Evolutionary conservation across 2,888 invertebrate species (phyloP).

Genomic region (Halictus ligatus): DNA sequence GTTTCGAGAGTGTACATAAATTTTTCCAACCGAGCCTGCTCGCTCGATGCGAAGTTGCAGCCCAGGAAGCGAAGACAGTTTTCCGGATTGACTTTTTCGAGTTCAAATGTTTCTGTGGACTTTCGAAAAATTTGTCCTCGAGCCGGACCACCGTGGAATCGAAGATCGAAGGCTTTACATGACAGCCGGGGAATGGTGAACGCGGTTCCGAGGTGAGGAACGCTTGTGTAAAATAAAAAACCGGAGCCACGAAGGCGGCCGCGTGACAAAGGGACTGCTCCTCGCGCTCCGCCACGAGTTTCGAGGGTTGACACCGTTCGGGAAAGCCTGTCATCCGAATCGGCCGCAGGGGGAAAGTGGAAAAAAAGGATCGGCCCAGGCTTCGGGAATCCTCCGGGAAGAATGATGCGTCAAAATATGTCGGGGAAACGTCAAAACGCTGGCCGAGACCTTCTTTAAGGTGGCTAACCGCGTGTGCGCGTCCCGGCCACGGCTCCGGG

Average conservation of each 20-base stretch:
- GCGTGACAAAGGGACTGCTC: not conserved
- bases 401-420: slow-evolving; percentile 76
- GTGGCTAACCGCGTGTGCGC: not conserved
- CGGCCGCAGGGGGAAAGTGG: slow-evolving; percentile 61
- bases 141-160: too few relatives aligned
- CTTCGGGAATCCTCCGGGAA: slow-evolving; percentile 57
- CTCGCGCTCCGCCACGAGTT: slow-evolving; percentile 7
- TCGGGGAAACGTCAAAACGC: slow-evolving; percentile 76
- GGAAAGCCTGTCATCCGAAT: not conserved
- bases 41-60: too few relatives aligned
- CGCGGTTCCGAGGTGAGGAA: not conserved
- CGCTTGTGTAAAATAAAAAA: not conserved
- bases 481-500: not conserved
- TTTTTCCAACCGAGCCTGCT: rapidly evolving
- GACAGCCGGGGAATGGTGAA: not conserved
- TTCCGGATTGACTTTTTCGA: not conserved
- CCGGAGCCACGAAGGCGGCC: not conserved
- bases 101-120: not conserved
- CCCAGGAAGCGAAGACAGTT: too few relatives aligned
- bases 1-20: not conserved
- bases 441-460: slow-evolving; percentile 24
- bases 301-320: not conserved
- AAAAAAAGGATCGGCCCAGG: slow-evolving; percentile 7
- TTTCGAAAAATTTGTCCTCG: too few relatives aligned
- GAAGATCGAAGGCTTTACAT: not conserved